Conservation (phyloP, 2,113 vertebrate genomes). For the Apodemus speciosus region DNA sequence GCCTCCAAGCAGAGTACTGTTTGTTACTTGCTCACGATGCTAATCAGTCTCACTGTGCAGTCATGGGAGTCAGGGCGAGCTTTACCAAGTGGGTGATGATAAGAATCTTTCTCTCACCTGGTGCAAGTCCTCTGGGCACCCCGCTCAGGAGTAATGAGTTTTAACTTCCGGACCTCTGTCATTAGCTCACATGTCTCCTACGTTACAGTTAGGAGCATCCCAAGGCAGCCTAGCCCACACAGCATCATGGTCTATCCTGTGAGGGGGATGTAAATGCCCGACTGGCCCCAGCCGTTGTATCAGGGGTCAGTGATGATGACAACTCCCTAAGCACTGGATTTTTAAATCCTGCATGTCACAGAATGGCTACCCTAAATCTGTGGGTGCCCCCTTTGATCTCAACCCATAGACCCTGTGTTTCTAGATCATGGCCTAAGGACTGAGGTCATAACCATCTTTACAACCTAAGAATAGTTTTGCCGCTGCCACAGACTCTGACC, state of each 20-base stretch:
- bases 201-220: background rate
- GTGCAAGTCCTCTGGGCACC: background rate
- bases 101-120: constrained; percentile 28
- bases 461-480: background rate
- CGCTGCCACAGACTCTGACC: background rate
- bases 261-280: background rate
- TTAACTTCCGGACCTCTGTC: constrained; percentile 36
- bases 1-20: constrained; percentile 46
- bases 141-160: constrained; percentile 15
- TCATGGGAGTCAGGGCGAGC: constrained; percentile 17
- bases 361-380: background rate
- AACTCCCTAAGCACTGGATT: background rate
- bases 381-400: background rate
- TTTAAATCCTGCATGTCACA: background rate
- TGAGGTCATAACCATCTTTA: background rate
- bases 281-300: background rate
- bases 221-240: background rate
- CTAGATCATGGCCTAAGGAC: background rate
- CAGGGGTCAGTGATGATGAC: background rate
- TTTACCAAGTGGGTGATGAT: constrained; percentile 43
- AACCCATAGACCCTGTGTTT: background rate
- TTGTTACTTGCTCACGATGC: constrained; percentile 41
- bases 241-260: background rate
- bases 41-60: constrained; percentile 28
- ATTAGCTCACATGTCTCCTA: background rate